Conservation (phyloP, 2,888 invertebrate species). For the Salpingus planirostris region DNA sequence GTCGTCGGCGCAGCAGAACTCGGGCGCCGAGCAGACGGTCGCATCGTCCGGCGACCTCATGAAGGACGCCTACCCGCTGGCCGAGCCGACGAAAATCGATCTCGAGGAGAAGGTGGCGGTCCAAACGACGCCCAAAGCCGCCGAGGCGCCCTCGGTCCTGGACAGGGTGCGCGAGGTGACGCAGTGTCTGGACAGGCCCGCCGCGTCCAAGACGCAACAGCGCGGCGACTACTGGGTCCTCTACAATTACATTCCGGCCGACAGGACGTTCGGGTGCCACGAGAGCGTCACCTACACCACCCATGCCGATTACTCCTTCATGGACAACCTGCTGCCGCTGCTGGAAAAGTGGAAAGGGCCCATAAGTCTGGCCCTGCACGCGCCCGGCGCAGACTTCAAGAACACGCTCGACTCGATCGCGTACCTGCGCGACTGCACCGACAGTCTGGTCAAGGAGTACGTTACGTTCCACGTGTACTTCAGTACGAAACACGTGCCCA, state of each 20-base stretch:
- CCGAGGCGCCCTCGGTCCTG: slow-evolving; percentile 10
- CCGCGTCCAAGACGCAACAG: slow-evolving; percentile 37
- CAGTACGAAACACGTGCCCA: slow-evolving; percentile 77
- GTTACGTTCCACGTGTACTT: slow-evolving; percentile 88
- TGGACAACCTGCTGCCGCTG: slow-evolving; percentile 80
- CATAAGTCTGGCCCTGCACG: slow-evolving; percentile 77
- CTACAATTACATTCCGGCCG: slow-evolving; percentile 75
- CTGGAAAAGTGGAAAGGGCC: slow-evolving; percentile 83
- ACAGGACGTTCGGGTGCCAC: slow-evolving; percentile 58
- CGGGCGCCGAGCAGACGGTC: not conserved
- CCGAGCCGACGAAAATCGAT: slow-evolving; percentile 13
- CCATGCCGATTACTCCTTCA: slow-evolving; percentile 84
- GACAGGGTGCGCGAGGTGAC: slow-evolving; percentile 32
- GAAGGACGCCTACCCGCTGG: slow-evolving; percentile 4
- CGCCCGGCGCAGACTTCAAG: slow-evolving; percentile 74
- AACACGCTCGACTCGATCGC: slow-evolving; percentile 71
- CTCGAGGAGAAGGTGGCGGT: not conserved
- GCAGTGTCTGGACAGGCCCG: slow-evolving; percentile 36
- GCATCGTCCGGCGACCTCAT: slow-evolving; percentile 3
- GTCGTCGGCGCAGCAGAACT: slow-evolving; percentile 14
- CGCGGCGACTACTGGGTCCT: slow-evolving; percentile 69
- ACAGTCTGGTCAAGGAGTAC: slow-evolving; percentile 60
- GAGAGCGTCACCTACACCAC: slow-evolving; percentile 87
- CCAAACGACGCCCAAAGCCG: slow-evolving; percentile 5
- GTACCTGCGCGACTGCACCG: slow-evolving; percentile 67